These are phyloP conservation scores for Doryteuthis pealeii DNA, from an alignment of 1,140 invertebrate species.

Conservation along the genomic window DNA sequence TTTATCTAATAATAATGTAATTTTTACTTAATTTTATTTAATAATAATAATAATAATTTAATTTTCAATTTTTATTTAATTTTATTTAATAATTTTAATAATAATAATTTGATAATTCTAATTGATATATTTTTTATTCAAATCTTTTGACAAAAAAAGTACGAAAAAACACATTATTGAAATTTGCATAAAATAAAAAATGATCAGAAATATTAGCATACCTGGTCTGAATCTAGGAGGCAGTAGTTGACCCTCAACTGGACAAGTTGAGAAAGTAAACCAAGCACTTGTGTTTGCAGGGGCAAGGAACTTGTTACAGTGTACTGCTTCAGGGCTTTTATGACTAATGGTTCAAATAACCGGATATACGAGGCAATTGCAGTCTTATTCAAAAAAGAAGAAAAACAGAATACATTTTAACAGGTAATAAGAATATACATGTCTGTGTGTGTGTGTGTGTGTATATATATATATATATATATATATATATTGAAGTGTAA, in stretches of 20 bases:
- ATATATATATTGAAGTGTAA: not conserved
- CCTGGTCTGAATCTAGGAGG: constrained; percentile 78
- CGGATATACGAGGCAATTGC: constrained; percentile 78
- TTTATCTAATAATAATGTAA: too few species aligned
- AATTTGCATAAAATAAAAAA: too few species aligned
- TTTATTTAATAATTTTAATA: too few species aligned
- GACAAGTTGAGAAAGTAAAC: constrained; percentile 78
- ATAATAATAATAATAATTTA: too few species aligned
- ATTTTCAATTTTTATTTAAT: too few species aligned
- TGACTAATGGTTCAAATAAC: constrained; percentile 87
- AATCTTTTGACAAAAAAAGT: too few species aligned
- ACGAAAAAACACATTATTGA: too few species aligned
- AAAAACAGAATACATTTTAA: constrained; percentile 15
- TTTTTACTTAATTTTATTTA: too few species aligned
- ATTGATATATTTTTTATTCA: too few species aligned
- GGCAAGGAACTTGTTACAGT: constrained; percentile 81
- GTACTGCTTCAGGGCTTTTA: constrained; percentile 77
- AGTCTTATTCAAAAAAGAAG: constrained; percentile 49
- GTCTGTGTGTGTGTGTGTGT: too few species aligned
- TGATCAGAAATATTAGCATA: constrained; percentile 7
- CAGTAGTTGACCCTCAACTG: constrained; percentile 86
- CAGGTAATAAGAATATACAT: not conserved
- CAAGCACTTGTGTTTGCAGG: constrained; percentile 77
- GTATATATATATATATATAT: too few species aligned
- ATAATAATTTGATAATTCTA: too few species aligned